A percentile compares a stretch with the other conserved stretches of the same genome.
These are phyloP conservation scores for Papilio gigon DNA, from an alignment of 2,888 invertebrate species.

Conservation along the genomic window DNA sequence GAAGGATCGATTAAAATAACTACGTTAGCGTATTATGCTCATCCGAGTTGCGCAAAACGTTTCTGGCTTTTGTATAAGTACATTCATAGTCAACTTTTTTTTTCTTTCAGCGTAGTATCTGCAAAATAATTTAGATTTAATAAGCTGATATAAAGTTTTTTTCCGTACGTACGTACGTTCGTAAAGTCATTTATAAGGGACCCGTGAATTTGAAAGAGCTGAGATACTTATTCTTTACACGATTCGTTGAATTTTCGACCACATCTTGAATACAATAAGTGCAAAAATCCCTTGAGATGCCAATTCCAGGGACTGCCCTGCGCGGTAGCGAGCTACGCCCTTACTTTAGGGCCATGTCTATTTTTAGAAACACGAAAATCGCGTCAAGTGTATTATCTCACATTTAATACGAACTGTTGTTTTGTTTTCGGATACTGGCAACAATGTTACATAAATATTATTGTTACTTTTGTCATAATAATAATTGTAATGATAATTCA, in stretches of 20 bases:
- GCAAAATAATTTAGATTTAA: neutral
- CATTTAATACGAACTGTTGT: neutral
- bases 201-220: constrained; percentile 18
- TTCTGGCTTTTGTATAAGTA: constrained; percentile 13
- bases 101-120: neutral
- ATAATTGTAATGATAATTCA: neutral
- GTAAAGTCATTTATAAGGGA: neutral
- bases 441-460: neutral
- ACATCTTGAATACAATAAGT: constrained; percentile 1
- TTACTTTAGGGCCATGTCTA: constrained; percentile 27
- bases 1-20: constrained; percentile 28
- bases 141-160: constrained; percentile 5
- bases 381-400: constrained; percentile 15
- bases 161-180: neutral
- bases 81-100: constrained; percentile 1
- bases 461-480: neutral
- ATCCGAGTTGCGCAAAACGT: constrained; percentile 28
- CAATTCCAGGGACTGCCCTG: constrained; percentile 18
- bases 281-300: constrained; percentile 22
- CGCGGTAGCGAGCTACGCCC: constrained; percentile 25
- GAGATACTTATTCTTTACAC: neutral
- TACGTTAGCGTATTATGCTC: constrained; percentile 31
- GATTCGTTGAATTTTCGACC: constrained; percentile 17
- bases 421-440: neutral
- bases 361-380: constrained; percentile 36